A percentile compares a stretch with the other conserved stretches of the same genome.
These are phyloP conservation scores for Apostichopus californicus DNA, from an alignment of 35 echinoderm and acorn worm species.

Conservation along the genomic window DNA sequence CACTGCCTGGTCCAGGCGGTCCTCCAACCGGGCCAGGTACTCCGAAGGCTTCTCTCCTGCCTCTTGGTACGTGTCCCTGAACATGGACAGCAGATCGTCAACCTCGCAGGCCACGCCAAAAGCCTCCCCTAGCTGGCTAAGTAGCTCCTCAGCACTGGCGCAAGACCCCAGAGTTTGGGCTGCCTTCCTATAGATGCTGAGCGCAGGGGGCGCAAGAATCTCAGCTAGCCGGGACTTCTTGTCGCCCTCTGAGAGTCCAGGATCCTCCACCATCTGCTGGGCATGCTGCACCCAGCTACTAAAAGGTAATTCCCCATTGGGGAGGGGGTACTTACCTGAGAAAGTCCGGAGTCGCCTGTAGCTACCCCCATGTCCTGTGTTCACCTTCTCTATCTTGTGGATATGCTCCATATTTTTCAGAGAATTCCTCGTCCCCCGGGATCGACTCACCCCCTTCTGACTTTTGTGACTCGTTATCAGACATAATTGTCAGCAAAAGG, in stretches of 20 bases:
- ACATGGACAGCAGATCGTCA: no score
- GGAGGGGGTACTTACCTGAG: constrained; percentile 54
- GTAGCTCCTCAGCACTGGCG: neutral
- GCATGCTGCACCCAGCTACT: no score
- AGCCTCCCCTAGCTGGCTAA: neutral
- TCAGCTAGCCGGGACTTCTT: neutral
- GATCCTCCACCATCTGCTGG: no score
- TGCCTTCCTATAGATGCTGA: constrained; percentile 26
- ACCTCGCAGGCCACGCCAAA: neutral
- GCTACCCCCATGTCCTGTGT: neutral
- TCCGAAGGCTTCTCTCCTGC: no score
- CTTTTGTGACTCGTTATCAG: no score
- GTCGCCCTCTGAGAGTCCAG: no score
- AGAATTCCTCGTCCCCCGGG: no score
- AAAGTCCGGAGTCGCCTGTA: constrained; percentile 56
- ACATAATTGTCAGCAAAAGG: no score
- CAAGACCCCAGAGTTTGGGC: neutral
- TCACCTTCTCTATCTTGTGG: neutral
- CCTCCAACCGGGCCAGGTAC: no score
- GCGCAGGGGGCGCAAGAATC: constrained; percentile 59
- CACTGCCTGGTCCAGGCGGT: no score
- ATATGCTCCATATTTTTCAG: neutral
- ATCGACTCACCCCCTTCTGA: no score
- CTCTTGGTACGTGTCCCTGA: no score
- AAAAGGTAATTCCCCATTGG: constrained; percentile 47